Base-by-base conservation (phyloP, 2,113 vertebrate genomes). In the Microcebus jonahi region DNA sequence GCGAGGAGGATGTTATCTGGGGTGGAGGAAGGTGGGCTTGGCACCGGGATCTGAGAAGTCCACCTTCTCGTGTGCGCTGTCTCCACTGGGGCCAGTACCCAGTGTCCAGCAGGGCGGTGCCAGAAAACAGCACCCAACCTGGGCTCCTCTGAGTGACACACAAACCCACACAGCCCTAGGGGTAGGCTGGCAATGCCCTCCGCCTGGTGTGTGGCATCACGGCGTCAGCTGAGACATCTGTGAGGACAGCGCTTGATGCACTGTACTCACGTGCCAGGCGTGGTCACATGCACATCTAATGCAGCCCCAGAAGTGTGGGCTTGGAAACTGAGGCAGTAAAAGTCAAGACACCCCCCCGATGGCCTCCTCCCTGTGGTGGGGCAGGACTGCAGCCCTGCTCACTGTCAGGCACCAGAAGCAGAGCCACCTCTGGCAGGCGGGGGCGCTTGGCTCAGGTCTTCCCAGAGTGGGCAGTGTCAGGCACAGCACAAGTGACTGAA, bases 1-100 rank as follows among this genome's bases (percentile, higher is more conserved):
- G 99, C 53, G 98, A 99, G 13, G 99, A 99, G 34, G 99, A 99
- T 0, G 99, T 99, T 89, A 99, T 99, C 99, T 99, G 89, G 55
- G 50, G 87, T 67, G 81, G 45, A 94, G 70, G 70, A 71, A 87
- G 92, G 3, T 6, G 1, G 23, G 15, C 31, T 76, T 59, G 8
- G 61, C 82, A 63, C 27, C 17, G 45, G 53, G 15, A 12, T 21
- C 48, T 3, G 2, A 25, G 59, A 76, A 34, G 39, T n/a, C 59
- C 42, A 20, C 48, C 27, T 70, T 36, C 15, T 0, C 20, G 3
- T 18, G 29, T 31, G 25, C 31, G 15, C 1, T 27, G 82, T 61
- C 57, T 53, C 31, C n/a, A 2, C 9, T 1, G 6, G 65, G 70
- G 48, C 67, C 42, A 21, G 45, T 6, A 25, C 42, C 70, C n/a